A percentile compares a stretch with the other conserved stretches of the same genome.
Evolutionary conservation across 2,113 vertebrate species (phyloP).

Genomic region (human (Homo sapiens)): GRCh38 chr2:187462501-187463000

Average conservation of each 20-base stretch:
- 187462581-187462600: neutral
- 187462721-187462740: neutral
- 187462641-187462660: neutral
- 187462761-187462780: neutral
- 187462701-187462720: neutral
- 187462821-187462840: neutral
- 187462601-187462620: neutral
- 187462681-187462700: neutral
- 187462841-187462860: neutral
- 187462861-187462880: neutral
- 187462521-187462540: neutral
- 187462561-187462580: neutral
- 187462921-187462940: neutral
- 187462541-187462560: neutral
- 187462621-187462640: neutral
- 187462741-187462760: neutral
- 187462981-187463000: neutral
- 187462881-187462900: neutral
- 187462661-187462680: neutral
- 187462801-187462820: neutral
- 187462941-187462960: neutral
- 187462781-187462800: neutral
- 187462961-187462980: neutral
- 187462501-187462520: neutral
- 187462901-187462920: neutral